These are phyloP conservation scores for Penaeus chinensis DNA, from an alignment of 1,140 invertebrate species.

Conservation along the genomic window DNA sequence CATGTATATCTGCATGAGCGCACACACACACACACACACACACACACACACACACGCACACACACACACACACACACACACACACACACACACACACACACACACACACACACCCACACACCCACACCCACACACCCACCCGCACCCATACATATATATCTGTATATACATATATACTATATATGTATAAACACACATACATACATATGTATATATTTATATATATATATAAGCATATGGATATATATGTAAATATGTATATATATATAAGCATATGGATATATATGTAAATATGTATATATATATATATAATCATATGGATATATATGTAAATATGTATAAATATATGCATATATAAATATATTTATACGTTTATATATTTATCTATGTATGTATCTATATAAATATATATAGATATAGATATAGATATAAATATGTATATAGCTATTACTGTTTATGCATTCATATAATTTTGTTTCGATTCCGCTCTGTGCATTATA, in stretches of 20 bases:
- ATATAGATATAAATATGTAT: slow-evolving; percentile 29
- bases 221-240: not conserved
- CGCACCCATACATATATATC: too few species aligned
- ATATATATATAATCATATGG: slow-evolving; percentile 25
- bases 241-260: slow-evolving; percentile 4
- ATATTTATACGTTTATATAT: slow-evolving; percentile 1
- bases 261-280: slow-evolving; percentile 15
- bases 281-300: slow-evolving; percentile 24
- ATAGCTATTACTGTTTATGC: slow-evolving; percentile 15
- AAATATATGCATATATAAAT: slow-evolving; percentile 14
- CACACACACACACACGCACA: too few species aligned
- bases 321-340: slow-evolving; percentile 19
- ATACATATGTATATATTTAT: too few species aligned
- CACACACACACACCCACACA: too few species aligned
- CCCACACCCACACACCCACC: too few species aligned
- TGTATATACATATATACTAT: too few species aligned
- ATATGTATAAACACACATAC: too few species aligned
- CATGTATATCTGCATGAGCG: too few species aligned
- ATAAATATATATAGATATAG: slow-evolving; percentile 27
- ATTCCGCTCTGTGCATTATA: not conserved
- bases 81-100: too few species aligned
- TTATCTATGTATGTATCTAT: slow-evolving; percentile 15
- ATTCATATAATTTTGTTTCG: not conserved
- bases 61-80: too few species aligned
- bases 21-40: too few species aligned